A percentile compares a stretch with the other conserved stretches of the same genome.
phyloP scores from a whole-genome alignment of 2,113 vertebrate genomes.

The Poeciliopsis occidentalis region DNA sequence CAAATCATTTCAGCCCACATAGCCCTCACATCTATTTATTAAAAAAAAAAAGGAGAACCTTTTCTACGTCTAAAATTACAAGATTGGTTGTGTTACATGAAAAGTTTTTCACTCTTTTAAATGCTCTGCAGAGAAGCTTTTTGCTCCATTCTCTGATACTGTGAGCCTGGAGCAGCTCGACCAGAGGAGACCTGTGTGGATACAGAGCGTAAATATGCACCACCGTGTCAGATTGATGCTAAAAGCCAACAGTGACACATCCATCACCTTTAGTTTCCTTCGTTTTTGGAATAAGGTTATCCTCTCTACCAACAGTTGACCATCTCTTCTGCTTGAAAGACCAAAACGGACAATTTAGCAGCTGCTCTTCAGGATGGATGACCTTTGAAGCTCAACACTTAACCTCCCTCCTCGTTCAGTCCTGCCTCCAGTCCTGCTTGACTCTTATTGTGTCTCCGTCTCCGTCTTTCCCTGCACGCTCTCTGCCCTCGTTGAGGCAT shows the following conservation, averaged over 20 bases:
- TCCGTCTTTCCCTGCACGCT: background rate
- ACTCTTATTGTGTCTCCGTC: slow-evolving; percentile 20
- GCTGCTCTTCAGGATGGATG: slow-evolving; percentile 47
- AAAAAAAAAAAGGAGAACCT: background rate
- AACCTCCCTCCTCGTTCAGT: slow-evolving; percentile 43
- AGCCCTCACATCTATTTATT: background rate
- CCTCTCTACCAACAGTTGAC: slow-evolving; percentile 37
- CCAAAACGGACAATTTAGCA: slow-evolving; percentile 69
- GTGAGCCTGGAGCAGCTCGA: slow-evolving; percentile 44
- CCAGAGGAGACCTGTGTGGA: slow-evolving; percentile 36
- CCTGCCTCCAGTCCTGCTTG: slow-evolving; percentile 8
- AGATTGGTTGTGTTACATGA: background rate
- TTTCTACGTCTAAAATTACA: background rate
- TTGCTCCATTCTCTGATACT: slow-evolving; percentile 26
- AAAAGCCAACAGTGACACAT: slow-evolving; percentile 62
- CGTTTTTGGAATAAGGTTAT: slow-evolving; percentile 42
- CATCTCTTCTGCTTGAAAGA: slow-evolving; percentile 49
- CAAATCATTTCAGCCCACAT: background rate
- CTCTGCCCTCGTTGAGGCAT: slow-evolving; percentile 42
- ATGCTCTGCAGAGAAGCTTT: background rate
- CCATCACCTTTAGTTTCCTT: slow-evolving; percentile 65
- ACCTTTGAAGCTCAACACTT: slow-evolving; percentile 61
- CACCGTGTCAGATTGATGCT: slow-evolving; percentile 67
- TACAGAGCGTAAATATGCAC: slow-evolving; percentile 64
- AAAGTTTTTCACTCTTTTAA: background rate